These are phyloP conservation scores for Thalassoma bifasciatum DNA, from an alignment of 2,113 vertebrate genomes.

Conservation along the genomic window DNA sequence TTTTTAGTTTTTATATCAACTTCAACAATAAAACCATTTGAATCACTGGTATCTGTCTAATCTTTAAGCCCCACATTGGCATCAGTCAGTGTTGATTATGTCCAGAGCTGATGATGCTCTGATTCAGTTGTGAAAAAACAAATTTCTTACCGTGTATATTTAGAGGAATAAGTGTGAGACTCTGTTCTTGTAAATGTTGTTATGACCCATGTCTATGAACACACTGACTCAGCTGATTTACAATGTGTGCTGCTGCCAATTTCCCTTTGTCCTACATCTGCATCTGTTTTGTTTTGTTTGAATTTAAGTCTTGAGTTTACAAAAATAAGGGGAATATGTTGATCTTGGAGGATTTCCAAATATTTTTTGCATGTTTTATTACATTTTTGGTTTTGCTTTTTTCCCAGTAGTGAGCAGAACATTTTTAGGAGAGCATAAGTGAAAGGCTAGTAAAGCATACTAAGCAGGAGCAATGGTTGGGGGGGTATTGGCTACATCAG, in stretches of 20 bases:
- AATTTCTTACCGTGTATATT: not conserved
- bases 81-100: not conserved
- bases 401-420: not conserved
- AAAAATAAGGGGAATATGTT: slow-evolving; percentile 31
- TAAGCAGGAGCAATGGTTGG: slow-evolving; percentile 14
- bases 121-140: not conserved
- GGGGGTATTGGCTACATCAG: slow-evolving; percentile 31
- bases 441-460: slow-evolving; percentile 4
- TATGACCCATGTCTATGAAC: no score
- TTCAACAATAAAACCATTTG: no score
- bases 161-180: not conserved
- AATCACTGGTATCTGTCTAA: no score
- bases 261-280: slow-evolving; percentile 20
- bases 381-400: slow-evolving; percentile 15
- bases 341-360: not conserved
- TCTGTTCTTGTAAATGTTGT: no score
- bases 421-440: not conserved
- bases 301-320: slow-evolving; percentile 6
- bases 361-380: no score
- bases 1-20: no score
- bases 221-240: not conserved
- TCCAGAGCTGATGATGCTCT: not conserved
- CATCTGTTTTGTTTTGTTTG: slow-evolving; percentile 17
- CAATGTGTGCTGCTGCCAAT: not conserved
- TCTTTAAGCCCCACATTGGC: no score